Conservation (phyloP, 2,113 vertebrate genomes). For the Rhombomys opimus region DNA sequence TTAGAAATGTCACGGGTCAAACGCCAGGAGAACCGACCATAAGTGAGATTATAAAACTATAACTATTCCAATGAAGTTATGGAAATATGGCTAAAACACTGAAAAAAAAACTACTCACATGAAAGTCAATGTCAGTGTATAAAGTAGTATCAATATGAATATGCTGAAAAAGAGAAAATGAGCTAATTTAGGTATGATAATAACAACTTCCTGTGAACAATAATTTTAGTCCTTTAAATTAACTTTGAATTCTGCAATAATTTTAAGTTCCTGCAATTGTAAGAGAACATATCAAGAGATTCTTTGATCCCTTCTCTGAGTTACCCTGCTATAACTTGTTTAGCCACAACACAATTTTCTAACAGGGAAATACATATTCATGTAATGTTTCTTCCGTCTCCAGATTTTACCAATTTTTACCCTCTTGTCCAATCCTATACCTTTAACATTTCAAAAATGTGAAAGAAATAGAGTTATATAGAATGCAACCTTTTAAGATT, state of each 20-base stretch:
- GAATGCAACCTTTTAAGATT: not conserved
- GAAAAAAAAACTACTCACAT: constrained; percentile 82
- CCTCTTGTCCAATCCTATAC: not conserved
- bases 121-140: constrained; percentile 85
- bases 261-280: not conserved
- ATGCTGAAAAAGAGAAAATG: constrained; percentile 82
- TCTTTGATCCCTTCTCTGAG: not conserved
- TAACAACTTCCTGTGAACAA: not conserved
- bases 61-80: not conserved
- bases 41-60: constrained; percentile 34
- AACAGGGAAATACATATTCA: not conserved
- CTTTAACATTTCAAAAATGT: not conserved
- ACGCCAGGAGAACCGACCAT: not conserved
- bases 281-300: not conserved
- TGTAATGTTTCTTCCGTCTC: not conserved
- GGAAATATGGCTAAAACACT: constrained; percentile 21
- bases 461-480: not conserved
- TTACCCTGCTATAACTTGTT: not conserved
- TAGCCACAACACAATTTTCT: not conserved
- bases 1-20: constrained; percentile 1
- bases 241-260: not conserved
- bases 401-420: not conserved
- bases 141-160: constrained; percentile 86
- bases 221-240: not conserved
- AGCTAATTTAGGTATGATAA: constrained; percentile 25